Evolutionary conservation across 2,888 invertebrate species (phyloP), one percentile per base, ranked within the genome.

Genomic region (Steinernema carpocapsae): DNA sequence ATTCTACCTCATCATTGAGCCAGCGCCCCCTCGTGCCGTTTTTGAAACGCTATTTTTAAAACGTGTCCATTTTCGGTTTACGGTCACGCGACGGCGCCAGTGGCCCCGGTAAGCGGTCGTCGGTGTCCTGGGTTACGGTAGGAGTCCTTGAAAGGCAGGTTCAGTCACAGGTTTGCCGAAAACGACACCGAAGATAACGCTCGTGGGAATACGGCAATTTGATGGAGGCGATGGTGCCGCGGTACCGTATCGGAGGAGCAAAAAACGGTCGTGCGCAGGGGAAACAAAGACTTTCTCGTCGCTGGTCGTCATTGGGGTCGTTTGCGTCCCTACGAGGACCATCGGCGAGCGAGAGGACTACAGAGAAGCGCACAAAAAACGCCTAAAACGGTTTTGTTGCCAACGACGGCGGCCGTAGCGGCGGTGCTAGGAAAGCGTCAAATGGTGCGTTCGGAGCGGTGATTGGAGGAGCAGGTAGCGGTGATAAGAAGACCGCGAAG

Each of bases 201-300:
- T 32, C 64, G 64, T 64, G 64, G 64, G 64, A 64, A 64, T 64
- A 64, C 14, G 64, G 32, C 64, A 64, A 64, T 64, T 64, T 64
- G 52, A 19, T 22, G 22, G 52, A 19, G 52, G 19, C 7, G 43
- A 43, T 7, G 19, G 3, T 22, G 64, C 64, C 12, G 64, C 64
- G 64, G 37, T 64, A 64, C 64, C 64, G 64, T 64, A 64, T n/a
- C 64, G 64, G 29, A 17, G 64, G 64, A 29, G 37, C 64, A 64
- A 64, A 64, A 64, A 64, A 64, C 37, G 64, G 64, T 64, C 64
- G 64, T 29, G 64, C 56, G 56, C 17, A 4, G 56, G 37, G 29
- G 64, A 32, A 26, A 64, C 64, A 64, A 64, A 64, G 64, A 64
- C 64, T 32, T 17, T 26, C 29, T 26, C 48, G 48, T 48, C 17